phyloP scores from a whole-genome alignment of 1,140 invertebrate species.

The Metaphire vulgaris region DNA sequence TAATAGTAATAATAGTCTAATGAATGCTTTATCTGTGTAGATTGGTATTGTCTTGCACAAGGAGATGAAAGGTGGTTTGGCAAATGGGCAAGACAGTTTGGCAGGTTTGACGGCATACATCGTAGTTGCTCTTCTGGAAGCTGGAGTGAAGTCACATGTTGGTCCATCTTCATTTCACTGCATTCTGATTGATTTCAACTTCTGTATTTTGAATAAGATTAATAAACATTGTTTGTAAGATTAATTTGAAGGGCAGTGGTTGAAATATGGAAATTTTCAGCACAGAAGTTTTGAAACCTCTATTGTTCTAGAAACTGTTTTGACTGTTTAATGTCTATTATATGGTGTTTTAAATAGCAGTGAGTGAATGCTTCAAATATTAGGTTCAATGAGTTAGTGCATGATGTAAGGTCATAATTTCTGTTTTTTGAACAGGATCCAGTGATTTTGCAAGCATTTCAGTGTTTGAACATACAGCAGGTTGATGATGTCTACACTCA shows the following conservation, averaged over 20 bases:
- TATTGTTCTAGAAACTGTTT: too few relatives aligned
- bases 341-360: neutral
- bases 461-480: neutral
- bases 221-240: neutral
- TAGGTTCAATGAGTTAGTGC: neutral
- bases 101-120: neutral
- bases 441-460: neutral
- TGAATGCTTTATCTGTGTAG: neutral
- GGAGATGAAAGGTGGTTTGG: neutral
- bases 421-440: neutral
- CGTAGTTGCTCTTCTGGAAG: neutral
- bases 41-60: neutral
- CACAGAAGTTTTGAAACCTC: too few relatives aligned
- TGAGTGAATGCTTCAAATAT: too few relatives aligned
- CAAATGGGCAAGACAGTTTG: neutral
- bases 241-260: neutral
- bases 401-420: neutral
- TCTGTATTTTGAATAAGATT: neutral
- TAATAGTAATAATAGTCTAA: too few relatives aligned
- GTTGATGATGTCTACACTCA: neutral
- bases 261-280: neutral
- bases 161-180: neutral
- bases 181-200: neutral
- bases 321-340: too few relatives aligned
- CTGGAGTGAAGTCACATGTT: neutral